Evolutionary conservation across 2,113 vertebrate genomes (phyloP).

Genomic region (Pao palembangensis): DNA sequence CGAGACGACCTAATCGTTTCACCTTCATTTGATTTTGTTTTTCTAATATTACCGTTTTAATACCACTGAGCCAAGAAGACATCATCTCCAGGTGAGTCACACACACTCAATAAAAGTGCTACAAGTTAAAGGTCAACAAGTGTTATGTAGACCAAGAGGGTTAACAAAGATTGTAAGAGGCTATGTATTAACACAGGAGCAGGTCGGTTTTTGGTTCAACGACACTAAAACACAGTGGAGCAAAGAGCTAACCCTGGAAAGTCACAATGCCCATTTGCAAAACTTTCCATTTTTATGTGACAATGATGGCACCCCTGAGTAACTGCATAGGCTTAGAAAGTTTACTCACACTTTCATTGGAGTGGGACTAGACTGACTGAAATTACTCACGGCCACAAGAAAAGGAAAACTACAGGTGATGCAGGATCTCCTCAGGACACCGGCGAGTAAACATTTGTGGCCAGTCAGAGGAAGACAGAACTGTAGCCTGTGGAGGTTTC

Average conservation of each 20-base stretch:
- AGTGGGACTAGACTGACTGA: background rate
- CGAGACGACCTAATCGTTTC: too few species aligned
- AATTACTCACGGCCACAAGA: background rate
- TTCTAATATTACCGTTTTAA: background rate
- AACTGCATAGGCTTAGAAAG: background rate
- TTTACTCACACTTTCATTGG: background rate
- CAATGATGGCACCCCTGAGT: background rate
- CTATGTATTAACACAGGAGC: background rate
- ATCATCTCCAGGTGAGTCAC: conserved; percentile 23
- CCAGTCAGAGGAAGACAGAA: background rate
- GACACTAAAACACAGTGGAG: background rate
- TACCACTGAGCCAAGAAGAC: background rate
- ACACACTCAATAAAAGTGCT: conserved; percentile 11
- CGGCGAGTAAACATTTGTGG: background rate
- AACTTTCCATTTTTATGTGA: background rate
- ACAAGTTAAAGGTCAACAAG: background rate
- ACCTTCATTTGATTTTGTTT: background rate
- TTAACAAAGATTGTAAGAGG: background rate
- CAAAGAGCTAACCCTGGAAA: background rate
- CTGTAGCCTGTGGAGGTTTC: too few species aligned
- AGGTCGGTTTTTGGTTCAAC: background rate
- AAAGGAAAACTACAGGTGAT: background rate
- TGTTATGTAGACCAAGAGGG: background rate
- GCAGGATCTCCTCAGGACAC: background rate
- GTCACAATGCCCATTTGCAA: background rate